phyloP scores from a whole-genome alignment of 2,888 invertebrate species.

The Axea sp. region DNA sequence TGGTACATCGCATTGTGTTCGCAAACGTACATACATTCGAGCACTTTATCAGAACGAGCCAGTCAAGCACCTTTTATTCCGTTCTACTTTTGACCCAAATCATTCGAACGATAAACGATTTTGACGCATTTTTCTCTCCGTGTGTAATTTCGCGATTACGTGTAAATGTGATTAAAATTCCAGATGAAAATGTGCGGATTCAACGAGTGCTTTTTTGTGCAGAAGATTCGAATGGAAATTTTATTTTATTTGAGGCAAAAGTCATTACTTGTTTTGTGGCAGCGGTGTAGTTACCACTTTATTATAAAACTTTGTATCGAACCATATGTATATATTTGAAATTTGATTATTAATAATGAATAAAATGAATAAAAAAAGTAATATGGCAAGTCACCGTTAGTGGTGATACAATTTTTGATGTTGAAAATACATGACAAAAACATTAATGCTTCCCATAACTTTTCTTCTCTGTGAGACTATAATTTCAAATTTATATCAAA shows the following conservation, averaged over 20 bases:
- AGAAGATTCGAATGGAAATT: slow-evolving; percentile 1
- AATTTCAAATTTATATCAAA: too few species aligned
- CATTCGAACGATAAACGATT: slow-evolving; percentile 40
- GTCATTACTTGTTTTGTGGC: too few species aligned
- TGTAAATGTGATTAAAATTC: slow-evolving; percentile 50
- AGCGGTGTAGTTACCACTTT: too few species aligned
- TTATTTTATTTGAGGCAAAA: slow-evolving; percentile 11
- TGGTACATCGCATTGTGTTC: slow-evolving; percentile 45
- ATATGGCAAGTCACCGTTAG: too few species aligned
- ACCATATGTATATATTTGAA: too few species aligned
- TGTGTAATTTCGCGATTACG: slow-evolving; percentile 42
- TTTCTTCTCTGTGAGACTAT: too few species aligned
- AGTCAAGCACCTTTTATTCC: slow-evolving; percentile 50
- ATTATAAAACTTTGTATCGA: too few species aligned
- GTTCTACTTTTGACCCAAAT: slow-evolving; percentile 45
- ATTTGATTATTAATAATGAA: too few species aligned
- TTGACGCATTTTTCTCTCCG: slow-evolving; percentile 34
- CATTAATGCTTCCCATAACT: too few species aligned
- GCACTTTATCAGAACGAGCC: slow-evolving; percentile 44
- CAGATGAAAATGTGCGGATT: slow-evolving; percentile 20
- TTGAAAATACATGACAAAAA: too few species aligned
- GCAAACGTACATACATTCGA: slow-evolving; percentile 38
- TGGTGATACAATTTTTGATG: too few species aligned
- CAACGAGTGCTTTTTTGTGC: slow-evolving; percentile 23
- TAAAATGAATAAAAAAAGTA: too few species aligned